These are phyloP conservation scores for Myotis lucifugus DNA, from an alignment of 2,113 vertebrate species.

Conservation along the genomic window DNA sequence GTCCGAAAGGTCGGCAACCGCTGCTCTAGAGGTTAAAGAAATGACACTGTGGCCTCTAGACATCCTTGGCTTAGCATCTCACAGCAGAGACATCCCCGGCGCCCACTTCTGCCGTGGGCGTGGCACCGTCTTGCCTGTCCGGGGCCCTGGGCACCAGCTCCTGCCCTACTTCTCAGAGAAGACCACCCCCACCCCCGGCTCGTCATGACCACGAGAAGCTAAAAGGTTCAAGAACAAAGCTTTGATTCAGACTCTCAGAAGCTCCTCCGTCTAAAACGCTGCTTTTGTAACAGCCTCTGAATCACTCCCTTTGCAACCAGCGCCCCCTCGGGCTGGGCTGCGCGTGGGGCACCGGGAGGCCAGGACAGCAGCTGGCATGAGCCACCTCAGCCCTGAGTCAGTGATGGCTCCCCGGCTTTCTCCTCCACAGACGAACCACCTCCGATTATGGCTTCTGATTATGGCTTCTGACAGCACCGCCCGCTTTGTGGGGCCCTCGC, in stretches of 20 bases:
- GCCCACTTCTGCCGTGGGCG: background rate
- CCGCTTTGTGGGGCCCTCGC: background rate
- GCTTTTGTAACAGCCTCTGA: constrained; percentile 37
- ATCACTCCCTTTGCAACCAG: constrained; percentile 23
- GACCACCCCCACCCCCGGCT: background rate
- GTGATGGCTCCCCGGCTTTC: background rate
- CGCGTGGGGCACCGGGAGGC: background rate
- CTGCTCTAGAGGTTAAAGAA: background rate
- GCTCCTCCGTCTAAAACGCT: background rate
- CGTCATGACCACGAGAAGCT: background rate
- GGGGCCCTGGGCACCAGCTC: background rate
- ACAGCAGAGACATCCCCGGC: background rate
- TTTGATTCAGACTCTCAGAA: background rate
- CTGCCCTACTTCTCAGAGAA: background rate
- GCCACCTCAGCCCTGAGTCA: constrained; percentile 63
- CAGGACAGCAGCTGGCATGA: background rate
- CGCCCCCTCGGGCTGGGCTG: background rate
- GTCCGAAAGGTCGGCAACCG: too few species aligned
- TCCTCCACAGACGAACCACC: constrained; percentile 62
- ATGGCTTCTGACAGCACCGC: background rate
- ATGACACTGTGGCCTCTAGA: background rate
- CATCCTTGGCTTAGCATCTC: background rate
- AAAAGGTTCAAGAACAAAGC: background rate
- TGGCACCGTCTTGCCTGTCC: background rate
- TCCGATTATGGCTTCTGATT: constrained; percentile 38